A percentile compares a stretch with the other conserved stretches of the same genome.
Conservation (phyloP, 2,113 vertebrate genomes). For the Podarcis cretensis region DNA sequence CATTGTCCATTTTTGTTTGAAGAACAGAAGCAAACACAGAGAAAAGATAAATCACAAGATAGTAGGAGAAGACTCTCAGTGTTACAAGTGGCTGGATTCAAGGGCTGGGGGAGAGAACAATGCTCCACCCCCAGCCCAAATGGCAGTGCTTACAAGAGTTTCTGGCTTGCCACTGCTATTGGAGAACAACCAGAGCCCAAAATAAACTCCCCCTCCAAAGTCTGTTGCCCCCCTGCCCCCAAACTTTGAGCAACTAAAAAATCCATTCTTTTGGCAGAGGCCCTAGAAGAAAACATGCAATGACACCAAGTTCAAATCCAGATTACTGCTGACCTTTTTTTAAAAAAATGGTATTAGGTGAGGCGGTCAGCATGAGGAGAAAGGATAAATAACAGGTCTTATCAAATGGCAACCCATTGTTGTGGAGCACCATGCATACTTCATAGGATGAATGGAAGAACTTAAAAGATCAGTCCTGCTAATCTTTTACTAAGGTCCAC, state of each 20-base stretch:
- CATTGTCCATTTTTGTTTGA: conserved; percentile 31
- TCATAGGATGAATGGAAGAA: neutral
- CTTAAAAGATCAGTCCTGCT: too few relatives aligned
- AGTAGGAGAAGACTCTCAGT: conserved; percentile 58
- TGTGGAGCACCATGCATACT: conserved; percentile 10
- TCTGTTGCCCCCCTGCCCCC: neutral
- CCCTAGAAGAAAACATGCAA: neutral
- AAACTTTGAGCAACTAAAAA: conserved; percentile 19
- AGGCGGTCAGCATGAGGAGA: neutral
- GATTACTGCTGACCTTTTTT: neutral
- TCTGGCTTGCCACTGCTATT: conserved; percentile 16
- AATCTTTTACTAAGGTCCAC: too few relatives aligned
- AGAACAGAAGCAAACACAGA: conserved; percentile 57
- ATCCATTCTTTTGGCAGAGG: conserved; percentile 48
- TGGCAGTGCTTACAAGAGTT: conserved; percentile 46
- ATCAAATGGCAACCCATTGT: conserved; percentile 35
- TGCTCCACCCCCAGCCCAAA: neutral
- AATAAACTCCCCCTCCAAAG: conserved; percentile 36
- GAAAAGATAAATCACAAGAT: conserved; percentile 51
- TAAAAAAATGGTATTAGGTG: neutral
- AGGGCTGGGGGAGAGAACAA: neutral
- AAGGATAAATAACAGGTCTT: conserved; percentile 31
- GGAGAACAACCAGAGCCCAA: conserved; percentile 50
- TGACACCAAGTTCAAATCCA: neutral
- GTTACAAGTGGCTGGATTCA: conserved; percentile 27